Evolutionary conservation across 2,888 invertebrate species (phyloP).

Genomic region (Agrenia bidenticulata): DNA sequence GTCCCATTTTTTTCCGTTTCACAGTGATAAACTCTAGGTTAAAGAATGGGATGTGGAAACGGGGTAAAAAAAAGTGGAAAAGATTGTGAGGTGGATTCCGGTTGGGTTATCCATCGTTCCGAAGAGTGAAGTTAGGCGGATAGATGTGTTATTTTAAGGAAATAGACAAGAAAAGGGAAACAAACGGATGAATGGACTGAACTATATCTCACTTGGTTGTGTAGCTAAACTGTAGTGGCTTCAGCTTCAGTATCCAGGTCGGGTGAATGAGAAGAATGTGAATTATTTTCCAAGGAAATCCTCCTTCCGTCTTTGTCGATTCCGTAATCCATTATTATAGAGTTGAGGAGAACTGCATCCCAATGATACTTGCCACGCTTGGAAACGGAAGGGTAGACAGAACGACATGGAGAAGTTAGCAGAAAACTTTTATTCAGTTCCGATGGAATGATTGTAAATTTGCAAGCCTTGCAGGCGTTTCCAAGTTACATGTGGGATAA

Average conservation of each 20-base stretch:
- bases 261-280: slow-evolving; percentile 25
- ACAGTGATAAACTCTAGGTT: no score
- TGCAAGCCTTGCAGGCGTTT: neutral
- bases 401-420: no score
- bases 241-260: neutral
- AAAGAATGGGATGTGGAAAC: no score
- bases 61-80: neutral
- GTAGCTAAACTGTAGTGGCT: no score
- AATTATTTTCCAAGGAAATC: slow-evolving; percentile 11
- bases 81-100: slow-evolving; percentile 1
- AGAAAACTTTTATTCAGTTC: neutral
- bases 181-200: slow-evolving; percentile 11
- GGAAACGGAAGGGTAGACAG: no score
- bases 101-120: neutral
- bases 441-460: neutral
- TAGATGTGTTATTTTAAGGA: slow-evolving; percentile 11
- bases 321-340: no score
- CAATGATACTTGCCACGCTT: no score
- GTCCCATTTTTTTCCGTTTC: no score
- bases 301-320: neutral
- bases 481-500: no score
- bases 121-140: neutral
- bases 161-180: slow-evolving; percentile 16
- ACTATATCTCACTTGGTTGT: neutral
- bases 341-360: no score